phyloP scores from a whole-genome alignment of 2,113 vertebrate genomes.

The Eulemur rufifrons region DNA sequence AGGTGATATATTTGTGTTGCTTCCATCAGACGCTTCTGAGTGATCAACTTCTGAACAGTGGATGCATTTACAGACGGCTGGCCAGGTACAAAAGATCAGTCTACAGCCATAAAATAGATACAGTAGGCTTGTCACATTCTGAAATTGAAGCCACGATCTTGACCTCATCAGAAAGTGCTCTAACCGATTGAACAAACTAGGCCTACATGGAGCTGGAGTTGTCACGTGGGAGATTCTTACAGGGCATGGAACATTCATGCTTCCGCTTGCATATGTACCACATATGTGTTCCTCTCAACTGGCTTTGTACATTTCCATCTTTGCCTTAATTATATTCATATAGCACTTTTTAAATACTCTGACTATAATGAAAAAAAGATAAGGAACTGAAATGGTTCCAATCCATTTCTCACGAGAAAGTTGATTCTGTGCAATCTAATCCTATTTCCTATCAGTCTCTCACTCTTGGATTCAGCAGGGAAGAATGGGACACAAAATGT shows the following conservation, averaged over 20 bases:
- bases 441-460: neutral
- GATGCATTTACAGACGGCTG: neutral
- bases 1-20: neutral
- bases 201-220: neutral
- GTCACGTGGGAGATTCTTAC: neutral
- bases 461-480: neutral
- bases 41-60: neutral
- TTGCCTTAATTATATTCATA: slow-evolving; percentile 34
- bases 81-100: neutral
- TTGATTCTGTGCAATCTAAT: neutral
- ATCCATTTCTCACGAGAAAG: neutral
- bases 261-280: neutral
- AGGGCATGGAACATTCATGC: neutral
- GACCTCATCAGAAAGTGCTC: neutral
- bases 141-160: neutral
- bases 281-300: neutral
- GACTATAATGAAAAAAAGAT: slow-evolving; percentile 26
- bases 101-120: neutral
- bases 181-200: neutral
- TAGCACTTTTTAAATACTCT: neutral
- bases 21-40: neutral
- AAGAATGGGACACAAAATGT: neutral
- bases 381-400: neutral
- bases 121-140: neutral
- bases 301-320: slow-evolving; percentile 22